phyloP scores from a whole-genome alignment of 2,113 vertebrate species.

The Rhinoptilus africanus region DNA sequence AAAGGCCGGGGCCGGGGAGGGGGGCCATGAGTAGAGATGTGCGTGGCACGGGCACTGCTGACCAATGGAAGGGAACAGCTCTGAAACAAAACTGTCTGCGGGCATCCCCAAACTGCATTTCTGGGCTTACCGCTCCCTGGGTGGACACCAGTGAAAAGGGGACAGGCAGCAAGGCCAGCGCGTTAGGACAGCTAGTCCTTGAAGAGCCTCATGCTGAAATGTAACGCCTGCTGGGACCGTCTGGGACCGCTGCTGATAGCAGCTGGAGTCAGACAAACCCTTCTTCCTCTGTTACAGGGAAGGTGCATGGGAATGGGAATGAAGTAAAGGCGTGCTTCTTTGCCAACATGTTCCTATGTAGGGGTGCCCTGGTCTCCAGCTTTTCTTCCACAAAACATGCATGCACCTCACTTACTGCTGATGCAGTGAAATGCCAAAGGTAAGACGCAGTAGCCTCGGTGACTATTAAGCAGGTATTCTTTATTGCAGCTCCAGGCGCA shows the following conservation, averaged over 20 bases:
- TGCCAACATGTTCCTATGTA: not conserved
- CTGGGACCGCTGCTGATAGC: not conserved
- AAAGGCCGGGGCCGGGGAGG: not conserved
- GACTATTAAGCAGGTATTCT: too few species aligned
- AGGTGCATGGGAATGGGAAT: not conserved
- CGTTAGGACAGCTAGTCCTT: too few species aligned
- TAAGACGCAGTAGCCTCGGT: too few species aligned
- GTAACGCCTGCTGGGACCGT: not conserved
- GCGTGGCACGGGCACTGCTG: rapidly evolving
- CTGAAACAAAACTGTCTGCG: not conserved
- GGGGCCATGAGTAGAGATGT: not conserved
- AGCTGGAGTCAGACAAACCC: rapidly evolving
- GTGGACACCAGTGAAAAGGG: not conserved
- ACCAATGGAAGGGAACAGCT: not conserved
- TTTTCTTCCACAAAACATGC: not conserved
- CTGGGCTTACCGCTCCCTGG: not conserved
- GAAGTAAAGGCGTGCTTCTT: not conserved
- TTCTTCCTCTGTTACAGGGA: not conserved
- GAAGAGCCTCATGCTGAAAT: not conserved
- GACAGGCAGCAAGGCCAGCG: not conserved
- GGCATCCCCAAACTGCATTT: too few species aligned
- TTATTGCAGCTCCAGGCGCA: too few species aligned
- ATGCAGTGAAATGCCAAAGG: too few species aligned
- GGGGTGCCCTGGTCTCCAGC: not conserved
- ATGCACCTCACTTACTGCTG: not conserved